Percentiles rank a stretch among this genome's conserved stretches.
phyloP scores from a whole-genome alignment of 2,888 invertebrate genomes.

The Conomelus anceps region DNA sequence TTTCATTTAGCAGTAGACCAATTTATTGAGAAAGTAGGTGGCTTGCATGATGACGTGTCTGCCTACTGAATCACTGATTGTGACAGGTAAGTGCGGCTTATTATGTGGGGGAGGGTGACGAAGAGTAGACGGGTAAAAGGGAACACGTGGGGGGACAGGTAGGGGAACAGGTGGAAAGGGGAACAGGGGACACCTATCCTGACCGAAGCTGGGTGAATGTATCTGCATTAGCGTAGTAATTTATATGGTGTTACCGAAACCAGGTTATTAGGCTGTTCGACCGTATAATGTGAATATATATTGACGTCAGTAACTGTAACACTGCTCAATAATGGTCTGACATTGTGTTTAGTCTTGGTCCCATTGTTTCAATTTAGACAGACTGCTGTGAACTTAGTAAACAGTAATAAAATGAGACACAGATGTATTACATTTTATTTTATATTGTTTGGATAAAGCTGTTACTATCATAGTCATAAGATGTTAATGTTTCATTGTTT shows the following conservation, averaged over 20 bases:
- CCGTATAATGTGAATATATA: neutral
- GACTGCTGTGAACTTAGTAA: neutral
- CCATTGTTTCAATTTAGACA: neutral
- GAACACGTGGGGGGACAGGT: neutral
- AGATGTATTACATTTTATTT: neutral
- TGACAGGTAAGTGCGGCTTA: neutral
- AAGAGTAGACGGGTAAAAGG: neutral
- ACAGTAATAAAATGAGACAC: neutral
- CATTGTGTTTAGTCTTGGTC: neutral
- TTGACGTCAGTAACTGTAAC: neutral
- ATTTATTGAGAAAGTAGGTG: neutral
- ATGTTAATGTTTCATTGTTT: no score
- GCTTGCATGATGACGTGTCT: neutral
- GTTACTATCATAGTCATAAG: neutral
- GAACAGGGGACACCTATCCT: neutral
- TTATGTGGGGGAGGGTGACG: neutral
- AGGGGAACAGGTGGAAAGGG: no score
- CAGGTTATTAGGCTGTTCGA: neutral
- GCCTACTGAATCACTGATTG: neutral
- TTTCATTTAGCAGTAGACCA: neutral
- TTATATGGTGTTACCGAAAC: neutral
- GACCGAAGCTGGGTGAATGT: neutral
- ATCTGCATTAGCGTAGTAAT: neutral
- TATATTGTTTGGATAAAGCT: no score
- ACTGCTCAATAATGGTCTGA: neutral